A percentile compares a stretch with the other conserved stretches of the same genome.
These are phyloP conservation scores for Papilio dardanus DNA, from an alignment of 1,140 invertebrate species.

Conservation along the genomic window DNA sequence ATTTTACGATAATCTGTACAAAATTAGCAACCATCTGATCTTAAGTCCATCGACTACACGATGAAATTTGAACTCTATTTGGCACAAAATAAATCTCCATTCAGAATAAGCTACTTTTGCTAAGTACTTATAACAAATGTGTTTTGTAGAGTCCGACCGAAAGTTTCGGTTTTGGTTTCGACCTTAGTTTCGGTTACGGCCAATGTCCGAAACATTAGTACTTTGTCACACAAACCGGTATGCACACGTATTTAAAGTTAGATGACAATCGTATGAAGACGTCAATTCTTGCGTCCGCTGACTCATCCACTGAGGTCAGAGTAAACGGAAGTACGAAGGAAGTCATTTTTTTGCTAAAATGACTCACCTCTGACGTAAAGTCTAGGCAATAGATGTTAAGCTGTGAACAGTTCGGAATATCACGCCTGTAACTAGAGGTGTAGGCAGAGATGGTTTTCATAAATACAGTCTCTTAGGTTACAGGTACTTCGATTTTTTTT, in stretches of 20 bases:
- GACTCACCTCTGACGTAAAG: conserved; percentile 26
- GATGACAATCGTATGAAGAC: conserved; percentile 18
- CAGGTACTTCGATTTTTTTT: no score
- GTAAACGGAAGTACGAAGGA: conserved; percentile 17
- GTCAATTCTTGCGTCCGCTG: conserved; percentile 2
- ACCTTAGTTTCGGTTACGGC: no score
- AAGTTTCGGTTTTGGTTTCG: no score
- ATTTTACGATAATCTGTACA: not conserved
- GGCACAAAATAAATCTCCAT: not conserved
- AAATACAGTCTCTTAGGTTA: no score
- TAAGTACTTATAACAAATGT: not conserved
- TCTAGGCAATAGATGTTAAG: conserved; percentile 2
- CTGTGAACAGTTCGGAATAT: not conserved
- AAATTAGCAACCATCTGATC: not conserved
- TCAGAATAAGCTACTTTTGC: not conserved
- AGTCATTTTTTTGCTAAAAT: conserved; percentile 16
- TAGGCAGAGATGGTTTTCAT: not conserved
- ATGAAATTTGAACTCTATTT: not conserved
- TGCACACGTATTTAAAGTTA: not conserved
- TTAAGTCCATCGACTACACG: not conserved
- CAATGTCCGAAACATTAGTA: no score
- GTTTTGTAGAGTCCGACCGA: no score
- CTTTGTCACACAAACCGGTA: not conserved
- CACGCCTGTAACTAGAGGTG: not conserved
- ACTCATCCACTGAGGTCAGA: conserved; percentile 21